These are phyloP conservation scores for Podarcis lilfordi DNA, from an alignment of 2,797 vertebrate genomes.

Conservation along the genomic window DNA sequence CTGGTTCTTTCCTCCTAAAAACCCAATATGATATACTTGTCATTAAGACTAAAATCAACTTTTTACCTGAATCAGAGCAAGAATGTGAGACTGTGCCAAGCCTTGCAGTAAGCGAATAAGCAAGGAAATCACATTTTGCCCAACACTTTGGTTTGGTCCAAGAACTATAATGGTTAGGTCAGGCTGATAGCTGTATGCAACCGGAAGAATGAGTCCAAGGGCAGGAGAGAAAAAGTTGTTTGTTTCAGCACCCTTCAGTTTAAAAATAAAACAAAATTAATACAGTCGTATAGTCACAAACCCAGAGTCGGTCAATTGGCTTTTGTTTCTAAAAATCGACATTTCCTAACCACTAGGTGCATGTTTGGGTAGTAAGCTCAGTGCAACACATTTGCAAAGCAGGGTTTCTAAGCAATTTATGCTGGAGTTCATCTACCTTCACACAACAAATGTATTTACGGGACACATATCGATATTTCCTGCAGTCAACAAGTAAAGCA, in stretches of 20 bases:
- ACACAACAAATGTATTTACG: not conserved
- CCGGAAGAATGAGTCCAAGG: conserved; percentile 79
- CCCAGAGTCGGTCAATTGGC: not conserved
- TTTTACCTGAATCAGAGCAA: conserved; percentile 76
- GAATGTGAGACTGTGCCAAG: conserved; percentile 71
- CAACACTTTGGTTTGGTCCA: conserved; percentile 72
- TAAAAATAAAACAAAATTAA: conserved; percentile 22
- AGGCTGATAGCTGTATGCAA: conserved; percentile 79
- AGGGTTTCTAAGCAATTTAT: not conserved
- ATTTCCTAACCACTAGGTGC: not conserved
- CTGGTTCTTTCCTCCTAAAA: not conserved
- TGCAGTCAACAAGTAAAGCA: not conserved
- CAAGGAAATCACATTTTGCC: conserved; percentile 66
- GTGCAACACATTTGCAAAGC: not conserved
- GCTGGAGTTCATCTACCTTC: not conserved
- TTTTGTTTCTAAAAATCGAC: not conserved
- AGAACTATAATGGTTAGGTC: conserved; percentile 74
- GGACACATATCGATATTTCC: not conserved
- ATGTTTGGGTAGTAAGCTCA: not conserved
- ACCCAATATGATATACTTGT: not conserved
- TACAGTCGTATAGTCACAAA: not conserved
- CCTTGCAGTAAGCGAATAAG: conserved; percentile 73
- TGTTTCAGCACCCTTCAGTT: conserved; percentile 64
- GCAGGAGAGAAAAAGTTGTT: conserved; percentile 73
- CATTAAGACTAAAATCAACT: rapidly evolving